A percentile compares a stretch with the other conserved stretches of the same genome.
Conservation (phyloP, 2,797 vertebrate species). For the Hippocampus kuda region DNA sequence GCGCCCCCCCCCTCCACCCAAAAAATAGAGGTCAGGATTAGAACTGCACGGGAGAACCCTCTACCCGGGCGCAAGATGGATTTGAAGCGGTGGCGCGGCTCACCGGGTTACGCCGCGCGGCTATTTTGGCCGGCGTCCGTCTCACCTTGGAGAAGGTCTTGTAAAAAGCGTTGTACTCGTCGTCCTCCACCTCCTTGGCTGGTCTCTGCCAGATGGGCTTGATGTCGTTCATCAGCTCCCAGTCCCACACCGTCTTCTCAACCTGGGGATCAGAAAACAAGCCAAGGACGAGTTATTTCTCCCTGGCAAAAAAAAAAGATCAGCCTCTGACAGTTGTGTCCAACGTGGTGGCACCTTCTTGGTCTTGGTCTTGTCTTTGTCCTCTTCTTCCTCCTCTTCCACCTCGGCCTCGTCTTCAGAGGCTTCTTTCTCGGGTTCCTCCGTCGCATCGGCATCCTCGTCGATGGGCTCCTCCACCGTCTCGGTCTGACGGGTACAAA, state of each 20-base stretch:
- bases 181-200: constrained; percentile 92
- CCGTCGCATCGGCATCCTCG: constrained; percentile 78
- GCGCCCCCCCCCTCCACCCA: no score
- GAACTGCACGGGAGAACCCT: no score
- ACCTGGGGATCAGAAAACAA: constrained; percentile 63
- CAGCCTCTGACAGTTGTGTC: no score
- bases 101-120: no score
- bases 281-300: no score
- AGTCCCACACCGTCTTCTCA: constrained; percentile 98
- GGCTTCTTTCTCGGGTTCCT: constrained; percentile 83
- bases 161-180: constrained; percentile 97
- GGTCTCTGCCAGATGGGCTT: constrained; percentile 98
- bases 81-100: no score
- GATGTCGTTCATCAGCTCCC: constrained; percentile 99
- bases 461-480: constrained; percentile 92
- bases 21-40: no score
- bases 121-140: not conserved
- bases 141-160: constrained; percentile 97
- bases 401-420: constrained; percentile 89
- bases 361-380: constrained; percentile 91
- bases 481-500: constrained; percentile 73
- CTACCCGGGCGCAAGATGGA: no score
- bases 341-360: constrained; percentile 74
- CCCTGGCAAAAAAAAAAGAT: no score
- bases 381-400: constrained; percentile 86